Percentiles rank a stretch among this genome's conserved stretches.
Evolutionary conservation across 2,113 vertebrate species (phyloP).

Genomic region (Holacanthus passer): DNA sequence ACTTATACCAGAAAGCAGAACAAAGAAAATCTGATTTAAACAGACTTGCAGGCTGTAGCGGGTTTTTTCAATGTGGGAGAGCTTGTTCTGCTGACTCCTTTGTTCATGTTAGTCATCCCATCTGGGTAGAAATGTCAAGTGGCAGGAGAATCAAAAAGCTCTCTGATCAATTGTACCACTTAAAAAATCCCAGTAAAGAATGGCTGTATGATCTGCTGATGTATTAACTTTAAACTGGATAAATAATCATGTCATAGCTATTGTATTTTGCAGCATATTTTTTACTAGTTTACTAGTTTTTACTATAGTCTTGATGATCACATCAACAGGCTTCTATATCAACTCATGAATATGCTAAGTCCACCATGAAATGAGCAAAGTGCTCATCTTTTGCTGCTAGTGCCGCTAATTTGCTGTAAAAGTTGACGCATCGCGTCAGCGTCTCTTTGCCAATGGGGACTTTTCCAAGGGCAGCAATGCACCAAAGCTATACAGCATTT

Average conservation of each 20-base stretch:
- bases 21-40: constrained; percentile 19
- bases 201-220: neutral
- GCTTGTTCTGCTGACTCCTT: constrained; percentile 26
- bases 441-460: constrained; percentile 36
- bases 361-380: constrained; percentile 20
- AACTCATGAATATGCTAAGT: constrained; percentile 31
- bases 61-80: constrained; percentile 12
- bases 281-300: no score
- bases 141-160: constrained; percentile 23
- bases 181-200: neutral
- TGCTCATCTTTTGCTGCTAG: neutral
- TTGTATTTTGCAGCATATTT: neutral
- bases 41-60: constrained; percentile 10
- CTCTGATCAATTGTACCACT: constrained; percentile 25
- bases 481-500: constrained; percentile 57
- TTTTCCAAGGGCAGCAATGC: constrained; percentile 58
- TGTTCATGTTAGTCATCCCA: constrained; percentile 54
- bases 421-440: constrained; percentile 30
- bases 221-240: neutral
- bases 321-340: constrained; percentile 8
- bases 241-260: neutral
- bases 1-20: constrained; percentile 10
- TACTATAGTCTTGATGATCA: neutral
- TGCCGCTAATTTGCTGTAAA: constrained; percentile 53
- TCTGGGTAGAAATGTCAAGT: constrained; percentile 52